Percentiles rank a stretch among this genome's conserved stretches.
phyloP scores from a whole-genome alignment of 2,888 invertebrate species.

The Aspidiotus destructor region DNA sequence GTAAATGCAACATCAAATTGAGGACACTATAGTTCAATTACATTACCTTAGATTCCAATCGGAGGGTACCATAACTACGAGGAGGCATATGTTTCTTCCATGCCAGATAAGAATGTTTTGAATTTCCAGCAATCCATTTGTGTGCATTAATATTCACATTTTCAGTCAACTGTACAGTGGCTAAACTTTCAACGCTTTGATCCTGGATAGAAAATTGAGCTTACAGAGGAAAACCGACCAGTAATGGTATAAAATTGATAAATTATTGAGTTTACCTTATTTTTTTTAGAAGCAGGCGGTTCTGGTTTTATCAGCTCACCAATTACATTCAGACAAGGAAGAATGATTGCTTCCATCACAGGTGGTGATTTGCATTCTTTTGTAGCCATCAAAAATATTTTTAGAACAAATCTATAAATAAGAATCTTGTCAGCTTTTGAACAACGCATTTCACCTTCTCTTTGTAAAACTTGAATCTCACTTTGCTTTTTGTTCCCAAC shows the following conservation, averaged over 20 bases:
- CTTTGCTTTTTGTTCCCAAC: constrained; percentile 87
- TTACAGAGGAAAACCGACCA: neutral
- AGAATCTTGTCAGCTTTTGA: neutral
- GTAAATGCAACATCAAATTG: neutral
- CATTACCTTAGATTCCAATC: constrained; percentile 35
- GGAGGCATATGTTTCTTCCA: constrained; percentile 60
- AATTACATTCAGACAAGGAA: constrained; percentile 87
- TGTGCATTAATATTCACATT: constrained; percentile 60
- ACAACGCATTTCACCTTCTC: neutral
- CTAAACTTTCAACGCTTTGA: constrained; percentile 47
- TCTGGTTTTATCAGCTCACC: constrained; percentile 67
- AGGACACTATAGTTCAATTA: neutral
- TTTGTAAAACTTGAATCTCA: constrained; percentile 28
- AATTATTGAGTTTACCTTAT: constrained; percentile 42
- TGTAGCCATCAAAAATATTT: constrained; percentile 71
- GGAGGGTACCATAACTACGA: constrained; percentile 41
- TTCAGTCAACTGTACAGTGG: constrained; percentile 49
- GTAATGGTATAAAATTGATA: constrained; percentile 5
- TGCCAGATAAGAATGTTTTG: constrained; percentile 56
- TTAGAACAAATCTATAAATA: constrained; percentile 58
- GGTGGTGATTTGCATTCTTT: constrained; percentile 69
- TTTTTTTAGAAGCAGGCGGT: constrained; percentile 48
- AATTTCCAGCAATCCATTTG: constrained; percentile 63
- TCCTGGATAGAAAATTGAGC: constrained; percentile 40
- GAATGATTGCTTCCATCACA: constrained; percentile 79